Conservation (phyloP, 2,888 invertebrate genomes). For the Nomada ferruginata region DNA sequence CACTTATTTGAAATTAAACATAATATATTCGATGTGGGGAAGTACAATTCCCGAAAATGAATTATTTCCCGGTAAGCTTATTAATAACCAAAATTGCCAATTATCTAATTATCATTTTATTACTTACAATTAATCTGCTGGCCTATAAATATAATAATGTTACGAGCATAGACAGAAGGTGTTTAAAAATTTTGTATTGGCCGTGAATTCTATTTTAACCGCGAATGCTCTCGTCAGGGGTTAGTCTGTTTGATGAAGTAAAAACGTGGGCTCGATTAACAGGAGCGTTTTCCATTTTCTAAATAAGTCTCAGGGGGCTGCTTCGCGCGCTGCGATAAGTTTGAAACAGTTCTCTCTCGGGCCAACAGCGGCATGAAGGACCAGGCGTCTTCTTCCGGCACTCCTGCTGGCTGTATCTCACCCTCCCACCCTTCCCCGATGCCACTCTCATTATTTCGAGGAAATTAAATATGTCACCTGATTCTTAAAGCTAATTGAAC, state of each 20-base stretch:
- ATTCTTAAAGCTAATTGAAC: slow-evolving; percentile 80
- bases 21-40: too few relatives aligned
- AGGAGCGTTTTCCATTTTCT: slow-evolving; percentile 73
- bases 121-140: too few relatives aligned
- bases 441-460: slow-evolving; percentile 81
- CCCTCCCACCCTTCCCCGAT: slow-evolving; percentile 69
- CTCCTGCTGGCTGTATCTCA: slow-evolving; percentile 77
- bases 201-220: neutral
- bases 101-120: too few relatives aligned
- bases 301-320: slow-evolving; percentile 66
- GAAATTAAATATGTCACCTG: slow-evolving; percentile 83
- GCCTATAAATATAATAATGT: too few relatives aligned
- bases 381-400: slow-evolving; percentile 77
- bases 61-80: too few relatives aligned
- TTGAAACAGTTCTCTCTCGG: slow-evolving; percentile 60
- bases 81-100: too few relatives aligned
- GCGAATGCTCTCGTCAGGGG: neutral
- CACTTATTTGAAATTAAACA: too few relatives aligned
- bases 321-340: slow-evolving; percentile 75
- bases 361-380: slow-evolving; percentile 58
- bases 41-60: too few relatives aligned
- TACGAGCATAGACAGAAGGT: too few relatives aligned
- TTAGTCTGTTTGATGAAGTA: slow-evolving; percentile 5
- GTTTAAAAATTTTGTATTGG: neutral
- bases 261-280: slow-evolving; percentile 43